Percentiles rank a stretch among this genome's conserved stretches.
These are phyloP conservation scores for Cynaeus angustus DNA, from an alignment of 2,888 invertebrate species.

Conservation along the genomic window DNA sequence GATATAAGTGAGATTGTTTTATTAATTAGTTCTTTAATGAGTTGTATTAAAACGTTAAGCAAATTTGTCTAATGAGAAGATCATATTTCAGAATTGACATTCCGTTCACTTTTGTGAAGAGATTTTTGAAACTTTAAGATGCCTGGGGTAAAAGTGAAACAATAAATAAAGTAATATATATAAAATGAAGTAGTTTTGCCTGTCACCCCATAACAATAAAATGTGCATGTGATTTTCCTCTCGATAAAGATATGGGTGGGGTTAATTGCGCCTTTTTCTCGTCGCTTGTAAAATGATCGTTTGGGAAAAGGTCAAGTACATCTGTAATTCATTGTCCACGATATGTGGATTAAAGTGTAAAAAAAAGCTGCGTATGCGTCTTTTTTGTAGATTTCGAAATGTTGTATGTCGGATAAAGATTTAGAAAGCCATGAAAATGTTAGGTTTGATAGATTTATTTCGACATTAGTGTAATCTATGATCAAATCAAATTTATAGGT, in stretches of 20 bases:
- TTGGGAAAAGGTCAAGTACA: conserved; percentile 35
- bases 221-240: conserved; percentile 6
- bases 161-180: neutral
- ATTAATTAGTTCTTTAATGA: no score
- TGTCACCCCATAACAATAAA: conserved; percentile 6
- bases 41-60: no score
- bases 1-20: no score
- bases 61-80: no score
- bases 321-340: conserved; percentile 15
- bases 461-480: conserved; percentile 34
- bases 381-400: conserved; percentile 32
- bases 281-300: conserved; percentile 21
- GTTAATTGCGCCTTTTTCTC: conserved; percentile 32
- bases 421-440: conserved; percentile 44
- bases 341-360: conserved; percentile 9
- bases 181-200: conserved; percentile 8
- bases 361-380: conserved; percentile 21
- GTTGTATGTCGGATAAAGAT: conserved; percentile 30
- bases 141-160: no score
- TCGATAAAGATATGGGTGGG: conserved; percentile 15
- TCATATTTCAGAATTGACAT: no score
- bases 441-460: conserved; percentile 38
- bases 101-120: no score
- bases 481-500: conserved; percentile 32
- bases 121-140: no score